Base-by-base conservation (phyloP, 1,140 invertebrate genomes). In the Tyrophagus putrescentiae region DNA sequence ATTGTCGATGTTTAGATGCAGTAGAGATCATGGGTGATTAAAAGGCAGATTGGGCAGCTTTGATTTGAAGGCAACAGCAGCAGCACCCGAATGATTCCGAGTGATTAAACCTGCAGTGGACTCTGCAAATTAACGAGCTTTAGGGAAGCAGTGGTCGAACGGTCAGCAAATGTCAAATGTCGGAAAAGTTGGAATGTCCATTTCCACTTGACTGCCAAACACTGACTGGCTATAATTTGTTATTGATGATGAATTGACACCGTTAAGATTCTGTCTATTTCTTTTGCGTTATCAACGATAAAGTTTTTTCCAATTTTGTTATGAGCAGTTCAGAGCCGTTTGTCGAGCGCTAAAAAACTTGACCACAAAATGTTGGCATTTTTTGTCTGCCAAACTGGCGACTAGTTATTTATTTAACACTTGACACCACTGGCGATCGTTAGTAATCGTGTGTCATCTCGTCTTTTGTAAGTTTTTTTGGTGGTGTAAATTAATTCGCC, bases 231-330 rank as follows among this genome's bases (percentile, higher is more conserved):
- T n/a, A n/a, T 48, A 48, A 48, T 48, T 18, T 48, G 31, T 48
- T 48, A 48, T 48, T 29, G 45, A 48, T 48, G 45, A 48, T 48
- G 18, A 18, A 48, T 48, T 48, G 45, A 48, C 45, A 48, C n/a
- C n/a, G n/a, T n/a, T n/a, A n/a, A n/a, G n/a, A n/a, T n/a, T n/a
- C n/a, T n/a, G 7, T 39, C 36, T 25, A 7, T 29, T 21, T 13
- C 45, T 7, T 25, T 48, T 48, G 45, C 21, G 45, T 21, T 48
- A 18, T 21, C 31, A 7, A 48, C 6, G 7, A 29, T 18, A 48
- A 48, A 13, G 45, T 21, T 29, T 7, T 48, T 48, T 18, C 36
- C n/a, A n/a, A n/a, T n/a, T n/a, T n/a, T n/a, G n/a, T n/a, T n/a
- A n/a, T n/a, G n/a, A n/a, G n/a, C n/a, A n/a, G n/a, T n/a, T n/a